These are phyloP conservation scores for Myanophis thanlyinensis DNA, from an alignment of 2,113 vertebrate genomes.

Conservation along the genomic window DNA sequence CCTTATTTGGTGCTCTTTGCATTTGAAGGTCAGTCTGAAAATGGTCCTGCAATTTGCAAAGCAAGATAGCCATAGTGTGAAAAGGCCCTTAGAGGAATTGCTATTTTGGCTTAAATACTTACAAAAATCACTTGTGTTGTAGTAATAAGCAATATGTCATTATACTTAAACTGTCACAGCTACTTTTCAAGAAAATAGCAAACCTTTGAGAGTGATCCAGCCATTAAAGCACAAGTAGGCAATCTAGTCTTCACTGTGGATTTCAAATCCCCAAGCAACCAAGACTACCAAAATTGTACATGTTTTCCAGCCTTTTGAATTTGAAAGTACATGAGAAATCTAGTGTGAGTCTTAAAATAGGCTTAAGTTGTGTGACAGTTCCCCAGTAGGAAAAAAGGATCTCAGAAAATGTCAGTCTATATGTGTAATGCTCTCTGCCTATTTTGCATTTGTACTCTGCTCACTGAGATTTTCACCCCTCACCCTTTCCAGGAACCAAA, in stretches of 20 bases:
- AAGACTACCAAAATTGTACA: background rate
- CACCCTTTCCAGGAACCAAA: background rate
- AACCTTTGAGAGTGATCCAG: background rate
- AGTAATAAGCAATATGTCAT: background rate
- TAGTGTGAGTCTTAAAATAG: background rate
- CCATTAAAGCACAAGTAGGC: background rate
- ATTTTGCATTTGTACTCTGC: background rate
- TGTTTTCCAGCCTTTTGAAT: background rate
- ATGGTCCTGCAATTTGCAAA: background rate
- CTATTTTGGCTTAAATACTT: background rate
- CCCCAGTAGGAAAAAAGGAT: background rate
- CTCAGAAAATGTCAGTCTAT: background rate
- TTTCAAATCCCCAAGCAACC: background rate
- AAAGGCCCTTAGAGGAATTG: background rate
- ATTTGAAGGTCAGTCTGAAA: background rate
- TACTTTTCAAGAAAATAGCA: background rate
- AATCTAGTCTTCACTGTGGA: background rate
- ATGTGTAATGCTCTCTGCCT: background rate
- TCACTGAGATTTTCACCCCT: background rate
- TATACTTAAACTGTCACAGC: background rate
- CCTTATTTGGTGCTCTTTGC: background rate
- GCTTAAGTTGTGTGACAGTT: background rate
- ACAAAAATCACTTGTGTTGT: background rate
- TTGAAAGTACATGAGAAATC: background rate
- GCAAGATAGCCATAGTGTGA: background rate